phyloP scores from a whole-genome alignment of 2,888 invertebrate genomes.

The Bugulina stolonifera region DNA sequence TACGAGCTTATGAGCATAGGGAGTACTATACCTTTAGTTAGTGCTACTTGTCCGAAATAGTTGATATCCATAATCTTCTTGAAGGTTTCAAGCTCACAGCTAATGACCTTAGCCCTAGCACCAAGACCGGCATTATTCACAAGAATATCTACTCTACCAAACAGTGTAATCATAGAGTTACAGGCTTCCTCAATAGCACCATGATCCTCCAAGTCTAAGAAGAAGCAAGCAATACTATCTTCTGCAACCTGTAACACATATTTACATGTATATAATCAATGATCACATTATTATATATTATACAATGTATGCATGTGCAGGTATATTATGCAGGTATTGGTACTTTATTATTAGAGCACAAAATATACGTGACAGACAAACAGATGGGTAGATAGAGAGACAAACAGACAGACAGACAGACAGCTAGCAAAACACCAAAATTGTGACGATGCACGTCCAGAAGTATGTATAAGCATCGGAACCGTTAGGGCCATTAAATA shows the following conservation, averaged over 20 bases:
- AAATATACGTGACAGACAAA: background rate
- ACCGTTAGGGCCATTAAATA: no score
- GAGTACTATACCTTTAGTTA: constrained; percentile 85
- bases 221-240: constrained; percentile 67
- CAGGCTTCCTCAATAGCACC: constrained; percentile 62
- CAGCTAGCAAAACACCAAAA: no score
- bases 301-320: no score
- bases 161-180: constrained; percentile 57
- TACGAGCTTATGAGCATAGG: no score
- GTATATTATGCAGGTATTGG: no score
- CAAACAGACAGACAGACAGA: no score
- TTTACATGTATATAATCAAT: no score
- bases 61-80: constrained; percentile 84
- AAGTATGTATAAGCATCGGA: no score
- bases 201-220: constrained; percentile 71
- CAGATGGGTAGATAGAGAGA: no score
- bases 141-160: constrained; percentile 68
- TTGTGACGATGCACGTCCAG: no score
- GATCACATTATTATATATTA: no score
- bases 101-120: constrained; percentile 65
- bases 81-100: constrained; percentile 75
- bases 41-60: constrained; percentile 84
- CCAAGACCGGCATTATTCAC: constrained; percentile 85
- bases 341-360: no score
- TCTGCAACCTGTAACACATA: constrained; percentile 2